phyloP scores from a whole-genome alignment of 1,140 invertebrate species.

The Cephus cinctus region DNA sequence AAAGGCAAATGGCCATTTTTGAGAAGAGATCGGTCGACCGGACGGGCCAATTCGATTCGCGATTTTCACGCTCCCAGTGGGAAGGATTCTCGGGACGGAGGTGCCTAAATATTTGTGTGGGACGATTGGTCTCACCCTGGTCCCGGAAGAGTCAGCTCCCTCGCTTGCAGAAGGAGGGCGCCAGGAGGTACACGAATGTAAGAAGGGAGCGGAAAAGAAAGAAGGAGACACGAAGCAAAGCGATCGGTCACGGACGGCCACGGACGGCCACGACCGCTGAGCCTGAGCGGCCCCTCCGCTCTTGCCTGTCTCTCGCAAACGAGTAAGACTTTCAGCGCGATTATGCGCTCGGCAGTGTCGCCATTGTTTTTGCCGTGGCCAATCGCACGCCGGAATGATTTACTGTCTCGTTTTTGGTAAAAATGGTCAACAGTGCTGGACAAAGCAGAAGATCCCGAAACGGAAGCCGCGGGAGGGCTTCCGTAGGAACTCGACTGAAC shows the following conservation, averaged over 20 bases:
- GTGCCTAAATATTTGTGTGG: slow-evolving; percentile 16
- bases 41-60: too few relatives aligned
- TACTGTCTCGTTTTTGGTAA: slow-evolving; percentile 12
- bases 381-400: slow-evolving; percentile 29
- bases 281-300: background rate
- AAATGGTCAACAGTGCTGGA: slow-evolving; percentile 1
- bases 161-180: background rate
- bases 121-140: slow-evolving; percentile 1
- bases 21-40: too few relatives aligned
- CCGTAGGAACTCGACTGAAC: background rate
- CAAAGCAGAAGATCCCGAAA: background rate
- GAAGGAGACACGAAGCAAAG: too few relatives aligned
- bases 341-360: slow-evolving; percentile 14
- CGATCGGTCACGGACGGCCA: too few relatives aligned
- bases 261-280: background rate
- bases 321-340: slow-evolving; percentile 11
- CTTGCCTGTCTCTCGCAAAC: background rate
- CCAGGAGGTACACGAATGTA: too few relatives aligned
- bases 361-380: slow-evolving; percentile 35
- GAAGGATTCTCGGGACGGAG: background rate
- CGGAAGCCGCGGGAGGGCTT: background rate
- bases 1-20: too few relatives aligned
- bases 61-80: background rate
- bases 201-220: too few relatives aligned
- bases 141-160: background rate